Base-by-base conservation (phyloP, 37 sponge, comb jelly and placozoan genomes). In the Oscarella lobularis region DNA sequence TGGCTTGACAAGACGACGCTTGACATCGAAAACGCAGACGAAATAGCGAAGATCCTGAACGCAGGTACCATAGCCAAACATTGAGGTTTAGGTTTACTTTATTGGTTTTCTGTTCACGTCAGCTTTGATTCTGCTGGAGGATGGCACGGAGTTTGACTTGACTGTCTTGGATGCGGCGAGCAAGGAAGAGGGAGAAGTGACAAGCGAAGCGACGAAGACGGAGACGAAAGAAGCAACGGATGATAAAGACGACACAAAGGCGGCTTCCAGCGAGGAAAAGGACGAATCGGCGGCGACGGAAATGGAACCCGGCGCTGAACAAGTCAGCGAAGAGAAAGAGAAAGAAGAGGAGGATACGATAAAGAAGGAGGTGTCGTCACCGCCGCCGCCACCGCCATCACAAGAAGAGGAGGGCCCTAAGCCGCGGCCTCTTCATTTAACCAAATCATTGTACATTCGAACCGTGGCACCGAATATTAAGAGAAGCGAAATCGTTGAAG, bases 381-480 rank as follows among this genome's bases (percentile, higher is more conserved):
- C 9, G 60, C 14, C 9, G 20, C 60, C 9, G 60, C 9, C 60
- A 48, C 9, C 60, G 60, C 14, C 14, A 48, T 27, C 60, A 48
- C 60, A 48, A 48, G 60, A 48, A 48, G 60, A 48, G 60, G 79
- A 78, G 35, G 37, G 9, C 39, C 37, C 79, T 33, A 20, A 35
- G 38, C 85, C 89, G 1, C 80, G 81, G 2, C 81, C 87, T 2
- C 83, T 88, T 27, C 92, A 95, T 81, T 20, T 84, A 20, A 90
- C 91, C 2, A 75, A 73, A 36, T 90, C 96, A 39, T 74, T 95
- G 2, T 95, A 89, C 39, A 81, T 95, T 1, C 73, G 88, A 27
- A 84, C 83, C 60, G 76, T 95, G 31, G 78, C 92, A 39, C 85
- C 96, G 0, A 76, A 76, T 39, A 81, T 95, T 39, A 82, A 82